phyloP scores from a whole-genome alignment of 2,888 invertebrate genomes.

The Lagria hirta region DNA sequence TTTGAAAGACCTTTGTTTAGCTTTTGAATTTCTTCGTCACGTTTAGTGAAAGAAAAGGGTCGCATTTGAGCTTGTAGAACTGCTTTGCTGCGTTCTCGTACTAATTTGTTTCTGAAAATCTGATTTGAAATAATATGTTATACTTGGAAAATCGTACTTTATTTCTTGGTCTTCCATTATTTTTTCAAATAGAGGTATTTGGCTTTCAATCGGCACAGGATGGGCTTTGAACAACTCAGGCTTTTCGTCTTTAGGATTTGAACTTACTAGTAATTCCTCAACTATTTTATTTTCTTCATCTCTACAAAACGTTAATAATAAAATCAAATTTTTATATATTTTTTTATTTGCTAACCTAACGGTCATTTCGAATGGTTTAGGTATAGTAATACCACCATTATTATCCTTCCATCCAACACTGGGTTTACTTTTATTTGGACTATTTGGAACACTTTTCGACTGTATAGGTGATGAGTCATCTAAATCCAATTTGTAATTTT shows the following conservation, averaged over 20 bases:
- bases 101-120: slow-evolving; percentile 59
- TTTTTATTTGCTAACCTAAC: slow-evolving; percentile 58
- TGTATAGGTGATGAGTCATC: slow-evolving; percentile 35
- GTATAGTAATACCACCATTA: slow-evolving; percentile 61
- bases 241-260: slow-evolving; percentile 52
- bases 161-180: slow-evolving; percentile 71
- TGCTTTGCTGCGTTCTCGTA: slow-evolving; percentile 63
- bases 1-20: slow-evolving; percentile 48
- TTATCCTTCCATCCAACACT: slow-evolving; percentile 43
- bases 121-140: slow-evolving; percentile 3
- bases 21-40: slow-evolving; percentile 58
- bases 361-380: slow-evolving; percentile 71
- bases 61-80: slow-evolving; percentile 65
- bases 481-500: slow-evolving; percentile 46
- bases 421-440: slow-evolving; percentile 56
- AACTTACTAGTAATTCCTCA: slow-evolving; percentile 52
- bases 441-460: slow-evolving; percentile 61
- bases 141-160: slow-evolving; percentile 55
- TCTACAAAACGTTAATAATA: no score
- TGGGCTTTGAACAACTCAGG: slow-evolving; percentile 61
- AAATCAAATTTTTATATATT: slow-evolving; percentile 3
- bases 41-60: slow-evolving; percentile 65
- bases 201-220: slow-evolving; percentile 70
- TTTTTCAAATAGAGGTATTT: slow-evolving; percentile 71
- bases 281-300: slow-evolving; percentile 66